These are phyloP conservation scores for Mechanitis mazaeus DNA, from an alignment of 2,888 invertebrate genomes.

Conservation along the genomic window DNA sequence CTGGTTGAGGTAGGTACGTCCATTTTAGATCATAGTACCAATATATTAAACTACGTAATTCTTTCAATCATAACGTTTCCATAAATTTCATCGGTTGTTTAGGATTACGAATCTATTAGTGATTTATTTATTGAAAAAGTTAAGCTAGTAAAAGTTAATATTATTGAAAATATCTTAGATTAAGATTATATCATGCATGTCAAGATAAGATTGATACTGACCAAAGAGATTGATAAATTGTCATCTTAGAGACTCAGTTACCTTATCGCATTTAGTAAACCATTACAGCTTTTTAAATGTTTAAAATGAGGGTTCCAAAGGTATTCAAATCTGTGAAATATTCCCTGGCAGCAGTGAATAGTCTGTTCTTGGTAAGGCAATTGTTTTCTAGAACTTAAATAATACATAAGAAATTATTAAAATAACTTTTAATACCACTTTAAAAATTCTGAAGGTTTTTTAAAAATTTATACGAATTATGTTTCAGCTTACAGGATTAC, in stretches of 20 bases:
- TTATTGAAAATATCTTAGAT: slow-evolving; percentile 23
- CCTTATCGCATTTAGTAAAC: slow-evolving; percentile 20
- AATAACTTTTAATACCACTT: too few species aligned
- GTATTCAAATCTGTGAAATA: slow-evolving; percentile 78
- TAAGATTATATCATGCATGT: slow-evolving; percentile 56
- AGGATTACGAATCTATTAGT: too few species aligned
- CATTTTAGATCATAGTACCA: too few species aligned
- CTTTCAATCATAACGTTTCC: too few species aligned
- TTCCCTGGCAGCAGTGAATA: slow-evolving; percentile 83
- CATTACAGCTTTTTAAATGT: slow-evolving; percentile 30
- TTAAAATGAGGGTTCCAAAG: slow-evolving; percentile 72
- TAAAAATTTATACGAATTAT: slow-evolving; percentile 3
- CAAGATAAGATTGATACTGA: slow-evolving; percentile 63
- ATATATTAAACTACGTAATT: too few species aligned
- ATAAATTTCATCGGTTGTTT: too few species aligned
- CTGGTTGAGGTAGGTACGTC: too few species aligned
- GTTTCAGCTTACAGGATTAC: slow-evolving; percentile 84
- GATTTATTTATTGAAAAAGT: too few species aligned
- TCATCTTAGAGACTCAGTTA: slow-evolving; percentile 47
- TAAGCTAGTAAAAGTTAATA: too few species aligned
- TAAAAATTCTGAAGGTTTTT: not conserved
- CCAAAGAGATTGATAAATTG: slow-evolving; percentile 51
- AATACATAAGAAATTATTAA: not conserved
- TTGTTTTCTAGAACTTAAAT: too few species aligned
- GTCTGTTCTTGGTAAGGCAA: slow-evolving; percentile 83